These are phyloP conservation scores for Amblyopsis hoosieri DNA, from an alignment of 2,797 vertebrate genomes.

Conservation along the genomic window DNA sequence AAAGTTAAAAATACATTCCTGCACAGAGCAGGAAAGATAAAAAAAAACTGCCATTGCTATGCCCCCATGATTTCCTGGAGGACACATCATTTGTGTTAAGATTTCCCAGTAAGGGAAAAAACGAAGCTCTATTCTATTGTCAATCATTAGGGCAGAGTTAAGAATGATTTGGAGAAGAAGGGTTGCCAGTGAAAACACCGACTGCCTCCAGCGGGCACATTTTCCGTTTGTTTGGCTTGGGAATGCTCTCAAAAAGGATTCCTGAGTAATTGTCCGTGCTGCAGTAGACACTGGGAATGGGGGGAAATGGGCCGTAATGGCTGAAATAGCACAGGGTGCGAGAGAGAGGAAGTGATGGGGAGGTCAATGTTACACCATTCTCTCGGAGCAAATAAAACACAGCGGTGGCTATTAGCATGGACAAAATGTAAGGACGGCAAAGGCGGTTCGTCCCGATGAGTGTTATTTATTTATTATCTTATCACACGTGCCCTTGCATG, in stretches of 20 bases:
- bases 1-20: not conserved
- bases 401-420: constrained; percentile 29
- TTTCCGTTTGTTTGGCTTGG: constrained; percentile 46
- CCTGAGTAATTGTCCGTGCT: constrained; percentile 66
- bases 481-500: constrained; percentile 16
- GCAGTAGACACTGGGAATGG: constrained; percentile 57
- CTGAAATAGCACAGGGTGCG: constrained; percentile 42
- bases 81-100: constrained; percentile 15
- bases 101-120: constrained; percentile 40
- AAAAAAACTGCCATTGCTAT: not conserved
- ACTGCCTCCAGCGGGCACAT: constrained; percentile 49
- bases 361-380: constrained; percentile 34
- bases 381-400: constrained; percentile 39
- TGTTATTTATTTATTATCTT: constrained; percentile 38
- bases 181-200: constrained; percentile 46
- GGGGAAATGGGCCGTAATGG: constrained; percentile 61
- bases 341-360: constrained; percentile 4
- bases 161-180: constrained; percentile 54
- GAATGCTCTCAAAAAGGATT: constrained; percentile 69
- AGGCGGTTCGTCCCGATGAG: not conserved
- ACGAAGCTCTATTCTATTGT: constrained; percentile 30
- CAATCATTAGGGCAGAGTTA: constrained; percentile 44
- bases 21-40: not conserved
- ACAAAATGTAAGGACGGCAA: constrained; percentile 12
- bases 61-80: constrained; percentile 35